Evolutionary conservation across 1,140 invertebrate genomes (phyloP).

Genomic region (Oryzaephilus surinamensis): DNA sequence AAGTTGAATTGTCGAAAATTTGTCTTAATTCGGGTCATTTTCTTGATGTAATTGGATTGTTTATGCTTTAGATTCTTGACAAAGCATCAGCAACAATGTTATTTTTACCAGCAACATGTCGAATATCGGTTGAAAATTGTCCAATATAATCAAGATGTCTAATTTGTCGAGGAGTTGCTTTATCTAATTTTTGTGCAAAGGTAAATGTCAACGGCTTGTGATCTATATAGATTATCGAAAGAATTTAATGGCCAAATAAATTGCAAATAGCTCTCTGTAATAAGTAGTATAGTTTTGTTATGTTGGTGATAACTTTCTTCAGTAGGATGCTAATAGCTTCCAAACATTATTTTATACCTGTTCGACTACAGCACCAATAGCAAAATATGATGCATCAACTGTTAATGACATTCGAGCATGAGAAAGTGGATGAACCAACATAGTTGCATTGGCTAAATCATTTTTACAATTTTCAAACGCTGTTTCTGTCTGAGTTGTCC

Average conservation of each 20-base stretch:
- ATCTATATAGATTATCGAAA: no score
- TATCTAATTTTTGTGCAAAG: slow-evolving; percentile 10
- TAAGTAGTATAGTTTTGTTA: slow-evolving; percentile 34
- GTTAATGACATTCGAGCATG: no score
- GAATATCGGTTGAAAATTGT: slow-evolving; percentile 28
- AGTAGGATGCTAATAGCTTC: slow-evolving; percentile 9
- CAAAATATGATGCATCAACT: no score
- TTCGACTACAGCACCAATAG: slow-evolving; percentile 24
- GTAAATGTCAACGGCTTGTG: no score
- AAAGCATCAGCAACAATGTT: slow-evolving; percentile 27
- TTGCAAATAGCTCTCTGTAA: slow-evolving; percentile 38
- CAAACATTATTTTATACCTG: slow-evolving; percentile 15
- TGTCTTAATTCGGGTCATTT: no score
- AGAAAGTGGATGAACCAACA: slow-evolving; percentile 24
- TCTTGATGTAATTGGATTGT: no score
- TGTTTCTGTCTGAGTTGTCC: no score
- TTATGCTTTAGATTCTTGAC: no score
- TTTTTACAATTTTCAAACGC: no score
- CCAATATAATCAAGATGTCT: slow-evolving; percentile 13
- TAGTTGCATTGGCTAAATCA: slow-evolving; percentile 12
- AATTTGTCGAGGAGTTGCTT: slow-evolving; percentile 19
- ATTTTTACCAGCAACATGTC: slow-evolving; percentile 25
- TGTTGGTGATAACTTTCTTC: slow-evolving; percentile 23
- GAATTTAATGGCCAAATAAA: slow-evolving; percentile 33
- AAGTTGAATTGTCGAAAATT: no score